Base-by-base conservation (phyloP, 2,888 invertebrate genomes). In the Margaritifera margaritifera region DNA sequence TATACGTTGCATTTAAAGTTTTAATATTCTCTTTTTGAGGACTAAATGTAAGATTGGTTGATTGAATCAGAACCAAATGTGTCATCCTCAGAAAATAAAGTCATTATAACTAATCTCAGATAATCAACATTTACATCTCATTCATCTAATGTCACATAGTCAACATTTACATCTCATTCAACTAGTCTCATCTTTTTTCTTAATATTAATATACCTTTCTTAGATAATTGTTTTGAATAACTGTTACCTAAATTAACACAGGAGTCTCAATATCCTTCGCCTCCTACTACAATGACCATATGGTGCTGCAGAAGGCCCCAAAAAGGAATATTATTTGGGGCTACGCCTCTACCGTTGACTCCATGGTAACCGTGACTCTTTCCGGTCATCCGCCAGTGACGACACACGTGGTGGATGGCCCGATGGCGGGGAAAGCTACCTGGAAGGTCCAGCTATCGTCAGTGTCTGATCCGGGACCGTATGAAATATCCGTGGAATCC, bases 251-350 rank as follows among this genome's bases (percentile, higher is more conserved):
- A 31, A 31, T 31, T 31, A n/a, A n/a, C n/a, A n/a, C n/a, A 31
- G 31, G 31, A 31, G 31, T 31, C 6, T 31, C 31, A 6, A 31
- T 75, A 27, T 68, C 75, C 0, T 71, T 80, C 52, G 78, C 78
- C 11, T 75, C 77, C 15, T 79, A 77, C 69, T 86, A 83, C 75
- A 81, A 79, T 1, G 79, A 83, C 66, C 77, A 84, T 63, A 86
- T 86, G 86, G 86, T 86, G 1, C 65, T 86, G 8, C 85, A 85
- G 69, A 66, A 75, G 62, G 80, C 77, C 0, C 86, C 86, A 0
- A 65, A 75, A 52, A 65, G 69, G 24, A 81, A 82, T 19, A 68
- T 77, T 8, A 69, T 86, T 15, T 86, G 85, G 84, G 86, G 86
- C 19, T 82, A 82, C 63, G 75, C 81, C n/a, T 74, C 77, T n/a